phyloP scores from a whole-genome alignment of 2,888 invertebrate genomes.

The Eueremaeus valkanovi region DNA sequence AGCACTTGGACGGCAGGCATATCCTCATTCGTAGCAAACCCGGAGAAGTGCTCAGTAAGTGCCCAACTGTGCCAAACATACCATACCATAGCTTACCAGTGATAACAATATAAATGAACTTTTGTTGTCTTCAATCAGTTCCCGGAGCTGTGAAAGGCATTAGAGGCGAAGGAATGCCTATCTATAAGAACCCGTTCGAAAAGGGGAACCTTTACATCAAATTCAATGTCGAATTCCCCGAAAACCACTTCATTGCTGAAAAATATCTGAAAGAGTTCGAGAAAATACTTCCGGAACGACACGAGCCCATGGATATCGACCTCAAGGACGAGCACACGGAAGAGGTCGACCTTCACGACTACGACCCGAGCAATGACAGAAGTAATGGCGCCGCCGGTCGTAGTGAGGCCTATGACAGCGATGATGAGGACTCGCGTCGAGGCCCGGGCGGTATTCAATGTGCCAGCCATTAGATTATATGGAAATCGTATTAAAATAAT shows the following conservation, averaged over 20 bases:
- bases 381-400: conserved; percentile 54
- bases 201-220: conserved; percentile 80
- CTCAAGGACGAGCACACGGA: conserved; percentile 77
- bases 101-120: too few species aligned
- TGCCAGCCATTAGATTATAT: conserved; percentile 65
- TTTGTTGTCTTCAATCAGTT: too few species aligned
- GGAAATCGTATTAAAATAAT: not conserved
- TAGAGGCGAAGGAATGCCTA: conserved; percentile 84
- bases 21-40: conserved; percentile 71
- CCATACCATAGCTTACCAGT: too few species aligned
- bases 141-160: conserved; percentile 69
- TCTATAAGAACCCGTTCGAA: conserved; percentile 74
- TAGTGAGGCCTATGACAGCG: conserved; percentile 69
- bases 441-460: conserved; percentile 66
- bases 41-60: conserved; percentile 77
- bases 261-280: conserved; percentile 54
- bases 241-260: conserved; percentile 69
- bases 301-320: conserved; percentile 45
- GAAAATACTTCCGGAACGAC: conserved; percentile 16
- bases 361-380: conserved; percentile 58
- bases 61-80: too few species aligned
- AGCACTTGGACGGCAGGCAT: conserved; percentile 82
- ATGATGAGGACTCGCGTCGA: conserved; percentile 60
- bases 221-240: conserved; percentile 80
- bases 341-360: conserved; percentile 75